Conservation (phyloP, 2,888 invertebrate genomes). For the Ecliptopera silaceata region DNA sequence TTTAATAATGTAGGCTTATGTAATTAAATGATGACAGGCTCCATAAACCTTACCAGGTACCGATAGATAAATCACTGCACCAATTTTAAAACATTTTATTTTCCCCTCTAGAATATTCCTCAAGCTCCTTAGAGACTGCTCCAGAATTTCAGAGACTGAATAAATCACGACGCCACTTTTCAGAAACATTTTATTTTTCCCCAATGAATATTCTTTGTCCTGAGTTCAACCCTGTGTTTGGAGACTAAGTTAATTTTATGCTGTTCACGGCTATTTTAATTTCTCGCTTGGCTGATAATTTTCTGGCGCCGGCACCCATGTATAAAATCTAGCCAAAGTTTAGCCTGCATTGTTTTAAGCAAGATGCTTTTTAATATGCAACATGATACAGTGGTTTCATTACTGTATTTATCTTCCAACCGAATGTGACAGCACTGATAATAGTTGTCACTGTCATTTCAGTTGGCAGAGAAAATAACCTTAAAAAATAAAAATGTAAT, state of each 20-base stretch:
- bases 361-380: constrained; percentile 10
- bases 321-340: constrained; percentile 67
- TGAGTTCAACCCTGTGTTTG: constrained; percentile 29
- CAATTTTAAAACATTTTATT: constrained; percentile 2
- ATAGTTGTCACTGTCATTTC: no score
- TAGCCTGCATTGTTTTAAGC: constrained; percentile 50
- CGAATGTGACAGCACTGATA: no score
- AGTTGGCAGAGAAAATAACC: no score
- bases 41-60: background rate
- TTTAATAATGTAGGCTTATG: no score
- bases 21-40: background rate
- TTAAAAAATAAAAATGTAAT: no score
- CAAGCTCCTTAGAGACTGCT: background rate
- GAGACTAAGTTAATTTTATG: constrained; percentile 77
- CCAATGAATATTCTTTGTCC: background rate
- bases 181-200: background rate
- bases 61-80: background rate
- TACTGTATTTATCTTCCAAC: no score
- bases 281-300: constrained; percentile 75
- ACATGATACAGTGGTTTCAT: background rate
- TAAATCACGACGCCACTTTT: constrained; percentile 4
- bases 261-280: constrained; percentile 78
- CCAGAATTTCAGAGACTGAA: constrained; percentile 12
- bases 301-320: constrained; percentile 66
- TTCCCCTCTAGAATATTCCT: background rate